Percentiles rank a stretch among this genome's conserved stretches.
Evolutionary conservation across 2,888 invertebrate genomes (phyloP).

Genomic region (Drosophila fulvimacula): DNA sequence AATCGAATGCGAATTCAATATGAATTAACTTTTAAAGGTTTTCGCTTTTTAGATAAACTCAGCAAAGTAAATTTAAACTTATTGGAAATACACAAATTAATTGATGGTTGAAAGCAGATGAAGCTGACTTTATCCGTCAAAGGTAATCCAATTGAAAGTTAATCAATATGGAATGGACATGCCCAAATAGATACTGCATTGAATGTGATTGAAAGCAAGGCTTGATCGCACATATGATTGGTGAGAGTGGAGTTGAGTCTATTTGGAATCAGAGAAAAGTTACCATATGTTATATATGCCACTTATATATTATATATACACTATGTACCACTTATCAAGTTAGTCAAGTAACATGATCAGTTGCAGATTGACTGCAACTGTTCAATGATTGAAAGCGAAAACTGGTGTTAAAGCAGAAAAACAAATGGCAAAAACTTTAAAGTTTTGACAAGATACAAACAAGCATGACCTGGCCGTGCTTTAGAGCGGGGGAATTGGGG

Average conservation of each 20-base stretch:
- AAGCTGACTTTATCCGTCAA: too few species aligned
- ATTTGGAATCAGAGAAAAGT: not conserved
- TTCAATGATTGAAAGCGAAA: not conserved
- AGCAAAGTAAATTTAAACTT: not conserved
- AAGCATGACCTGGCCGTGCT: not conserved
- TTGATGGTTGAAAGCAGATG: not conserved
- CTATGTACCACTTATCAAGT: too few species aligned
- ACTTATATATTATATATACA: too few species aligned
- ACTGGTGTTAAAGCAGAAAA: not conserved
- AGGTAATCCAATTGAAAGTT: too few species aligned
- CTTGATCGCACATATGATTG: not conserved
- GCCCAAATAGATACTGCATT: too few species aligned
- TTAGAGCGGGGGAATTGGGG: not conserved
- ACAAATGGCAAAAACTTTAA: not conserved
- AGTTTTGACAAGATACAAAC: not conserved
- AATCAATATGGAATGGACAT: too few species aligned
- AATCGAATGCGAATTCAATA: conserved; percentile 9
- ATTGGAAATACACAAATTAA: not conserved
- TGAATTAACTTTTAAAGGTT: conserved; percentile 4
- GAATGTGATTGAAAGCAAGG: too few species aligned
- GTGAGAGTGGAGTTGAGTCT: not conserved
- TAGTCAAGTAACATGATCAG: too few species aligned
- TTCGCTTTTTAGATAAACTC: not conserved
- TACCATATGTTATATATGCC: too few species aligned
- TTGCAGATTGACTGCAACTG: not conserved